phyloP scores from a whole-genome alignment of 2,113 vertebrate species.

The Pseudorectes ferrugineus region DNA sequence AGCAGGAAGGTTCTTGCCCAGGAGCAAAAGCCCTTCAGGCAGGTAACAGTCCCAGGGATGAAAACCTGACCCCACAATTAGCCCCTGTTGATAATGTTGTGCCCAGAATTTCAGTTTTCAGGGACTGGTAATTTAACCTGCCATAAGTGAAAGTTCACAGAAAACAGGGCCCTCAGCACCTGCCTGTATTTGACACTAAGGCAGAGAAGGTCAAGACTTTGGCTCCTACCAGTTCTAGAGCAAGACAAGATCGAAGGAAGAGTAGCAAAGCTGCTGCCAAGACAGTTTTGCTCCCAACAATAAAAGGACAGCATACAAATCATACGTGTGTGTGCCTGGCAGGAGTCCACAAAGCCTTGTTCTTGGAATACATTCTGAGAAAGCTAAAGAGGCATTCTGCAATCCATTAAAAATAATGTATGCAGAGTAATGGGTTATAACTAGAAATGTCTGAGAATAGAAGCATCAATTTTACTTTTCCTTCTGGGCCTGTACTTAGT shows the following conservation, averaged over 20 bases:
- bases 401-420: constrained; percentile 28
- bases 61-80: fast-evolving
- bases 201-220: background rate
- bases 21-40: background rate
- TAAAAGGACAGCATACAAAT: constrained; percentile 5
- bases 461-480: background rate
- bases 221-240: background rate
- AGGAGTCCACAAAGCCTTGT: constrained; percentile 12
- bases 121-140: background rate
- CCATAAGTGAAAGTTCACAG: background rate
- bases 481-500: background rate
- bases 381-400: background rate
- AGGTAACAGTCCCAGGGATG: background rate
- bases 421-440: constrained; percentile 1
- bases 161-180: background rate
- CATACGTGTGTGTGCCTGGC: background rate
- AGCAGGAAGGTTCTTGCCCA: background rate
- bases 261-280: constrained; percentile 5
- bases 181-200: background rate
- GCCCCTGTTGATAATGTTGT: background rate
- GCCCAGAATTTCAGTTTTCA: background rate
- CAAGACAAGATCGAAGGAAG: background rate
- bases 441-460: background rate
- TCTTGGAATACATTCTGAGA: constrained; percentile 32
- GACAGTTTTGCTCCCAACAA: background rate